Percentiles rank a stretch among this genome's conserved stretches.
Evolutionary conservation across 1,140 invertebrate genomes (phyloP).

Genomic region (Protaetia brevitarsis): DNA sequence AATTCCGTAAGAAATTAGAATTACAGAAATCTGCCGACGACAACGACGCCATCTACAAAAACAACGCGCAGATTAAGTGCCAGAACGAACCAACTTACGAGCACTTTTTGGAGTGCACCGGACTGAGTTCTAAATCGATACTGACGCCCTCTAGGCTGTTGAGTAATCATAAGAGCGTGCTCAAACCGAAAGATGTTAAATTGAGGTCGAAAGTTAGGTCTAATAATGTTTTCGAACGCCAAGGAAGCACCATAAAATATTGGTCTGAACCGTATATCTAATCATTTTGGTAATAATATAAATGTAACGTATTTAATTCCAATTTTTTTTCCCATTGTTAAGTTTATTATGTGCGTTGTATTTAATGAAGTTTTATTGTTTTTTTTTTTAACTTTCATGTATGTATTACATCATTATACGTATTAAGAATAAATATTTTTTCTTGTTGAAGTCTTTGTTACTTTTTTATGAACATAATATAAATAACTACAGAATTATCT

Average conservation of each 20-base stretch:
- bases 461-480: too few species aligned
- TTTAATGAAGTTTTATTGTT: conserved; percentile 17
- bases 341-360: not conserved
- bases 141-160: conserved; percentile 67
- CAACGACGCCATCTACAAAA: conserved; percentile 20
- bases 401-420: not conserved
- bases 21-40: conserved; percentile 30
- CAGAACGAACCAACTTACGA: conserved; percentile 56
- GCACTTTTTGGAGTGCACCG: conserved; percentile 74
- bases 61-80: conserved; percentile 20
- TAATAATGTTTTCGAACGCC: conserved; percentile 37
- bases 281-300: not conserved
- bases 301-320: not conserved
- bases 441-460: not conserved
- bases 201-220: conserved; percentile 53
- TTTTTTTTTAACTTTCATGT: not conserved
- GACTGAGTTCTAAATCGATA: conserved; percentile 77
- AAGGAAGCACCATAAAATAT: conserved; percentile 43
- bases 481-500: too few species aligned
- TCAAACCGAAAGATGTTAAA: conserved; percentile 77
- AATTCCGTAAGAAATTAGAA: conserved; percentile 42
- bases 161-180: conserved; percentile 71
- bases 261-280: conserved; percentile 45
- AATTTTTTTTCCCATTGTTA: conserved; percentile 5
- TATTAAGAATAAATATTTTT: not conserved